Percentiles rank a stretch among this genome's conserved stretches.
Conservation (phyloP, 2,888 invertebrate genomes). For the Eilema depressum region DNA sequence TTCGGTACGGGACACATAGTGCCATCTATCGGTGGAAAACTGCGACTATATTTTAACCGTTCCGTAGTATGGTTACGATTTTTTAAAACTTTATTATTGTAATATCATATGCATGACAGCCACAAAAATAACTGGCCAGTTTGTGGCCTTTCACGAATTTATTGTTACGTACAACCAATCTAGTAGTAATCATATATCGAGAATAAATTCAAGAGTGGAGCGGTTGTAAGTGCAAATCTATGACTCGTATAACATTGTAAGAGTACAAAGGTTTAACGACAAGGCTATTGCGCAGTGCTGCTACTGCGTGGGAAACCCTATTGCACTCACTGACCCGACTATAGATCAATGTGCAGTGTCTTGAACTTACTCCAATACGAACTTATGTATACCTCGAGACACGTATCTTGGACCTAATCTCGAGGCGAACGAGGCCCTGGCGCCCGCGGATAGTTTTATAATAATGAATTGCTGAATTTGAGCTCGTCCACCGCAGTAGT, state of each 20-base stretch:
- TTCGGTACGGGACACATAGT: no score
- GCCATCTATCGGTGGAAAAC: no score
- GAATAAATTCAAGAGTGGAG: constrained; percentile 27
- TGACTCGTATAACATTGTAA: constrained; percentile 64
- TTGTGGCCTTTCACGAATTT: no score
- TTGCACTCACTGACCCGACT: constrained; percentile 44
- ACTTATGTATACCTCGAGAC: neutral
- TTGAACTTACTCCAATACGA: constrained; percentile 38
- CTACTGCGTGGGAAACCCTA: constrained; percentile 68
- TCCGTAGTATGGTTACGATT: no score
- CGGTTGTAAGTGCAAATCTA: constrained; percentile 54
- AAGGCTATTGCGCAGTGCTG: constrained; percentile 68
- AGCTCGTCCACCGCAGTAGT: no score
- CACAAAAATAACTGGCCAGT: neutral
- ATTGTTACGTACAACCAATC: no score
- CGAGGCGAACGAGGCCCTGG: no score
- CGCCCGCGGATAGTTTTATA: no score
- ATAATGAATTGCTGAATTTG: no score
- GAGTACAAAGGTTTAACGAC: constrained; percentile 73
- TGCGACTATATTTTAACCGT: no score
- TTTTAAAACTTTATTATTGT: no score
- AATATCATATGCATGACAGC: neutral
- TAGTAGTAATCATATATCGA: neutral
- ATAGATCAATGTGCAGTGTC: constrained; percentile 32
- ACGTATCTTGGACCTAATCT: no score